Evolutionary conservation across 2,888 invertebrate species (phyloP).

Genomic region (Ochlodes sylvanus): DNA sequence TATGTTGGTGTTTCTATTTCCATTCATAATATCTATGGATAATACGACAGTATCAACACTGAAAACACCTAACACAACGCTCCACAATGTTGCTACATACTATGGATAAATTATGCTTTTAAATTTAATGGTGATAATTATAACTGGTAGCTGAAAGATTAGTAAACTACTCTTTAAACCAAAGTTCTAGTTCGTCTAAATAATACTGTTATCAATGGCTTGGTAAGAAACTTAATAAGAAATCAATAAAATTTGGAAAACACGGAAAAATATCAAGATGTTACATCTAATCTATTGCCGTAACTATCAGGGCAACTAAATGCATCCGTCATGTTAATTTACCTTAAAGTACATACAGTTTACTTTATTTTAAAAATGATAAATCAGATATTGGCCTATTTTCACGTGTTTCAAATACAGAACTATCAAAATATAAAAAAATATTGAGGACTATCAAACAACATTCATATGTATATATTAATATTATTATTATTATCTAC

Average conservation of each 20-base stretch:
- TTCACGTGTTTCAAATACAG: constrained; percentile 82
- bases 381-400: constrained; percentile 83
- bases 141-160: constrained; percentile 73
- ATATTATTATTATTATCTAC: constrained; percentile 82
- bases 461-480: constrained; percentile 82
- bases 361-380: constrained; percentile 67
- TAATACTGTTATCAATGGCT: constrained; percentile 85
- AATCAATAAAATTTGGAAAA: constrained; percentile 61
- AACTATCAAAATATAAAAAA: constrained; percentile 86
- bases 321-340: constrained; percentile 75
- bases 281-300: constrained; percentile 56
- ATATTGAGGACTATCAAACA: constrained; percentile 85
- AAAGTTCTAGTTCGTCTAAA: constrained; percentile 80
- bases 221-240: constrained; percentile 80
- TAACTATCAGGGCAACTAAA: constrained; percentile 75
- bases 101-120: constrained; percentile 73
- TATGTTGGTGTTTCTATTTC: constrained; percentile 84
- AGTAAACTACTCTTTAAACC: constrained; percentile 73
- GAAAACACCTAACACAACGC: constrained; percentile 57
- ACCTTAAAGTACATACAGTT: constrained; percentile 73
- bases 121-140: constrained; percentile 61
- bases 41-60: constrained; percentile 61
- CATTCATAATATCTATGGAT: constrained; percentile 76
- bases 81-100: constrained; percentile 67
- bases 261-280: constrained; percentile 62